Evolutionary conservation across 2,888 invertebrate species (phyloP), one percentile per base, ranked within the genome.

Genomic region (Blera fallax): DNA sequence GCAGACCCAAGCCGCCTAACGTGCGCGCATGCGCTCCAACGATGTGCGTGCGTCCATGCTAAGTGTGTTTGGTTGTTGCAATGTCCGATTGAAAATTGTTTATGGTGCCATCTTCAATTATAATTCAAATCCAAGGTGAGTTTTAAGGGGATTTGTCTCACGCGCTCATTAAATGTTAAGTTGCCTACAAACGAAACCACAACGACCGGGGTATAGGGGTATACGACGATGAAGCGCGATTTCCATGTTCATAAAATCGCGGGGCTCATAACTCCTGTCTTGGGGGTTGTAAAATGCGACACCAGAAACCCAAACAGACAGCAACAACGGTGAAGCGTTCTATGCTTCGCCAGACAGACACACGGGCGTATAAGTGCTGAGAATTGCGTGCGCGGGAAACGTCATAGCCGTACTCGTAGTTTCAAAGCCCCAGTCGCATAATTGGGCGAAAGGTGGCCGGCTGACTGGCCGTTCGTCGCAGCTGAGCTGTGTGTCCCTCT

Each of bases 311-410:
- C 69, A 84, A 84, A 64, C 80, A 37, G 84, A 84, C 84, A 84
- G 74, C 58, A 69, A 32, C 24, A 34, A 27, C 21, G 24, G 21
- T 11, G 73, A 14, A 70, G 40, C 52, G 45, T 32, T 74, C 50
- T 62, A 52, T 74, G 80, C 18, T 27, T 24, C 34, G 27, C 29
- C 70, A 73, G 72, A 21, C 80, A 58, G 74, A 69, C 65, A 27
- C 50, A 72, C 65, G 73, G 58, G 54, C 72, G 34, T 43, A 45
- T 58, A 54, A 62, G 83, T 52, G 62, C 56, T 58, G 76, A 56
- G 84, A 70, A 77, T 85, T 85, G 85, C 85, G 85, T 85, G 85
- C 76, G 76, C 85, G 76, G 81, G 50, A 85, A 81, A 77, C 80
- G 85, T 85, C 85, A 76, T 69, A 73, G 60, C 45, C 2, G 24